These are phyloP conservation scores for Illadopsis cleaveri DNA, from an alignment of 2,113 vertebrate species.

Conservation along the genomic window DNA sequence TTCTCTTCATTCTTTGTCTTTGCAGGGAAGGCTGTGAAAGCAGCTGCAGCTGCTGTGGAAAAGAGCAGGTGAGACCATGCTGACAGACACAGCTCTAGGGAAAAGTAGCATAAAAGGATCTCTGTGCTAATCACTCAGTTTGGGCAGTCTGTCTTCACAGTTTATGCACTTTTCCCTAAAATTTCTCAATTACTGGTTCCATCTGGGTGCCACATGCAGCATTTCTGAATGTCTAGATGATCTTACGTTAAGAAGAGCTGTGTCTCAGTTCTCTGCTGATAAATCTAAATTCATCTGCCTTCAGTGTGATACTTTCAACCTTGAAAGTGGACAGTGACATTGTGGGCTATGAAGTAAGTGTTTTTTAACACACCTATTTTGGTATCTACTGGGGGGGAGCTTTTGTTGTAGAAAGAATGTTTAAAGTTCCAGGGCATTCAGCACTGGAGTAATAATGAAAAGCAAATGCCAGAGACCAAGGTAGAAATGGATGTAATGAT, in stretches of 20 bases:
- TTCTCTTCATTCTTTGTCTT: neutral
- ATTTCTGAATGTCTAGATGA: neutral
- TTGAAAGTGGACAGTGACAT: neutral
- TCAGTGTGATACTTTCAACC: neutral
- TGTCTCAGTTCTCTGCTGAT: neutral
- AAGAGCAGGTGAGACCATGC: conserved; percentile 28
- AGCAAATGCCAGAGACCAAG: neutral
- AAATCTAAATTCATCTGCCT: neutral
- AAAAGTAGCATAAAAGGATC: neutral
- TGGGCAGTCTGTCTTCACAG: neutral
- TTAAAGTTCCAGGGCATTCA: neutral
- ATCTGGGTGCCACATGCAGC: neutral
- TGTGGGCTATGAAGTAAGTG: neutral
- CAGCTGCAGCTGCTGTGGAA: conserved; percentile 41
- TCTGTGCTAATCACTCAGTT: neutral
- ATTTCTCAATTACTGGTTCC: neutral
- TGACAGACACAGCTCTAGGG: neutral
- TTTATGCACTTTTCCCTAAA: neutral
- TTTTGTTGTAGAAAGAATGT: neutral
- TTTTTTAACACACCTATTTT: neutral
- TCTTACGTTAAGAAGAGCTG: neutral
- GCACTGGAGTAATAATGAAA: neutral
- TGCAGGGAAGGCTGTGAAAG: conserved; percentile 6
- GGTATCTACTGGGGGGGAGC: neutral
- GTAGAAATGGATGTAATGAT: neutral